Conservation (phyloP, 2,888 invertebrate species). For the Campopleginae sp. region DNA sequence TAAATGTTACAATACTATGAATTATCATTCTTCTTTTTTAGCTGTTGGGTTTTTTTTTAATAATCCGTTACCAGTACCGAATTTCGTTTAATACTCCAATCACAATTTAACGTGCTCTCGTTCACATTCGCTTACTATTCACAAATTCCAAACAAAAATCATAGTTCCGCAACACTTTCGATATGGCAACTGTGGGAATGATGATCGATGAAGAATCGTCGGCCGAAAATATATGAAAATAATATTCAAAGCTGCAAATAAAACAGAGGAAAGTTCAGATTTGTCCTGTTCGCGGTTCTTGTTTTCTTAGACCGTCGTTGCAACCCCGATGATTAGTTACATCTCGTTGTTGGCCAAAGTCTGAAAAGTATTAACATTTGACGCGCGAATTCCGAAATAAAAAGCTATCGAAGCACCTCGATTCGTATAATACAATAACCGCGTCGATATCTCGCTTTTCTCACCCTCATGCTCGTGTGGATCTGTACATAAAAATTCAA, state of each 20-base stretch:
- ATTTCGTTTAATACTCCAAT: slow-evolving; percentile 67
- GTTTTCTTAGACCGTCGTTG: slow-evolving; percentile 29
- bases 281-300: neutral
- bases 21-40: slow-evolving; percentile 67
- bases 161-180: slow-evolving; percentile 49
- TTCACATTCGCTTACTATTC: slow-evolving; percentile 62
- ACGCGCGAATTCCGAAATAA: slow-evolving; percentile 27
- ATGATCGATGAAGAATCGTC: slow-evolving; percentile 38
- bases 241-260: slow-evolving; percentile 14
- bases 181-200: slow-evolving; percentile 30
- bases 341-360: slow-evolving; percentile 33
- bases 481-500: slow-evolving; percentile 58
- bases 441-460: slow-evolving; percentile 21
- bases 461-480: slow-evolving; percentile 35
- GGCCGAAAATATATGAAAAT: slow-evolving; percentile 14
- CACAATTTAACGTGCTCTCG: slow-evolving; percentile 67
- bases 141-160: slow-evolving; percentile 62
- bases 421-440: slow-evolving; percentile 68
- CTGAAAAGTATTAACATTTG: slow-evolving; percentile 23
- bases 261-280: neutral
- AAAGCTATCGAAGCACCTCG: slow-evolving; percentile 69
- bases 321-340: slow-evolving; percentile 12
- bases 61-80: slow-evolving; percentile 59
- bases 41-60: slow-evolving; percentile 44
- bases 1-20: slow-evolving; percentile 63